Evolutionary conservation across 2,888 invertebrate species (phyloP).

Genomic region (Diachrysia chrysitis): DNA sequence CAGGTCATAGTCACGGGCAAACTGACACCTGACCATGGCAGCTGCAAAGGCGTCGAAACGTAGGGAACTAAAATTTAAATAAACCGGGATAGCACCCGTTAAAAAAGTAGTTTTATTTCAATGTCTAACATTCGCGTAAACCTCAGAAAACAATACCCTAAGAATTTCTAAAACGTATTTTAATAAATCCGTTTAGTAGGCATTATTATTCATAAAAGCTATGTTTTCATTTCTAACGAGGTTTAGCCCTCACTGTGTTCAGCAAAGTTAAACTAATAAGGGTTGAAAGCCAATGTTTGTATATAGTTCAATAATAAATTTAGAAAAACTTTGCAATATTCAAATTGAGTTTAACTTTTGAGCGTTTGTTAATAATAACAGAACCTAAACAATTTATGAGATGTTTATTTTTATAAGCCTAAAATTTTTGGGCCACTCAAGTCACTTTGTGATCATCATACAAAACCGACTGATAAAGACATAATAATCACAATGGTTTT

Average conservation of each 20-base stretch:
- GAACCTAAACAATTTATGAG: not conserved
- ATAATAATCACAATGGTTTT: not conserved
- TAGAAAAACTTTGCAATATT: not conserved
- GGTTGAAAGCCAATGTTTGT: constrained; percentile 14
- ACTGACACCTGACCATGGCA: too few relatives aligned
- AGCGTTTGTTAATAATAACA: not conserved
- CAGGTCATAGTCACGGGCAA: too few relatives aligned
- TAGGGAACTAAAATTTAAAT: too few relatives aligned
- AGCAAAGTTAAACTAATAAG: constrained; percentile 35
- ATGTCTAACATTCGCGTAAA: too few relatives aligned
- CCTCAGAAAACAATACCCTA: too few relatives aligned
- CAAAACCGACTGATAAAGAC: too few relatives aligned
- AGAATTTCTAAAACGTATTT: not conserved
- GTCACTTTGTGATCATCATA: too few relatives aligned
- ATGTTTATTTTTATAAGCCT: not conserved
- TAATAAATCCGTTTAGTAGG: not conserved
- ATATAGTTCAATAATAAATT: not conserved
- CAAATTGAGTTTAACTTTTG: constrained; percentile 3
- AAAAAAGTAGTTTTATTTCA: too few relatives aligned
- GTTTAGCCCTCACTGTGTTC: constrained; percentile 12
- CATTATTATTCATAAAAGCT: constrained; percentile 22
- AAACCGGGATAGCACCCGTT: too few relatives aligned
- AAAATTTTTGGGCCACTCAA: too few relatives aligned
- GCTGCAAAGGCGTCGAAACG: too few relatives aligned
- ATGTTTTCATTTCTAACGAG: constrained; percentile 24